Evolutionary conservation across 1,140 invertebrate species (phyloP).

Genomic region (Gonioctena quinquepunctata): DNA sequence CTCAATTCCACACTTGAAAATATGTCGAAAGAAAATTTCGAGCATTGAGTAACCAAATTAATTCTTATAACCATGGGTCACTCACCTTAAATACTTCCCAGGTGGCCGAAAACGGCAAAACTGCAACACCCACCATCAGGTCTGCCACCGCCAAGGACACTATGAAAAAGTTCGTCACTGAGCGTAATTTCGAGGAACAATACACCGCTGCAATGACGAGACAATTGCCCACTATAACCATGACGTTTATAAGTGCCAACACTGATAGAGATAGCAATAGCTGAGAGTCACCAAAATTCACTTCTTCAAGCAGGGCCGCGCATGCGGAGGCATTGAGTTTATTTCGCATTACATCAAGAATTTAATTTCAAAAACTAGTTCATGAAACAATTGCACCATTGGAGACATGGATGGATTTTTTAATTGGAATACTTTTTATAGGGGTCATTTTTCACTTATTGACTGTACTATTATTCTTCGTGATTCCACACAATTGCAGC

Average conservation of each 20-base stretch:
- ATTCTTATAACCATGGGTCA: too few relatives aligned
- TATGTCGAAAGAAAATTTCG: too few relatives aligned
- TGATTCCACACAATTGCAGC: background rate
- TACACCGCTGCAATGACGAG: conserved; percentile 91
- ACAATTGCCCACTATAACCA: conserved; percentile 87
- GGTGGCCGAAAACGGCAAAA: conserved; percentile 88
- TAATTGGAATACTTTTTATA: background rate
- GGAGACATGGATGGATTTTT: background rate
- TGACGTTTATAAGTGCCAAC: conserved; percentile 79
- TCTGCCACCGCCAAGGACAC: conserved; percentile 92
- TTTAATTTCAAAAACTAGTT: background rate
- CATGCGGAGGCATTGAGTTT: conserved; percentile 74
- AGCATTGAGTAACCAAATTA: too few relatives aligned
- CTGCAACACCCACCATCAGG: conserved; percentile 85
- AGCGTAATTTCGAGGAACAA: conserved; percentile 82
- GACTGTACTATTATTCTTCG: background rate
- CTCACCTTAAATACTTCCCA: conserved; percentile 86
- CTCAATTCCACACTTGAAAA: too few relatives aligned
- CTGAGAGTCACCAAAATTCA: conserved; percentile 76
- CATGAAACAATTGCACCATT: background rate
- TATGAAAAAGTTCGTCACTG: conserved; percentile 95
- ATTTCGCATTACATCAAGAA: conserved; percentile 44
- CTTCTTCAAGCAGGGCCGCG: conserved; percentile 71
- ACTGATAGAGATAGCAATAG: conserved; percentile 75
- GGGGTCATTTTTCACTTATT: background rate